Conservation (phyloP, 2,113 vertebrate species). For the Picathartes gymnocephalus region DNA sequence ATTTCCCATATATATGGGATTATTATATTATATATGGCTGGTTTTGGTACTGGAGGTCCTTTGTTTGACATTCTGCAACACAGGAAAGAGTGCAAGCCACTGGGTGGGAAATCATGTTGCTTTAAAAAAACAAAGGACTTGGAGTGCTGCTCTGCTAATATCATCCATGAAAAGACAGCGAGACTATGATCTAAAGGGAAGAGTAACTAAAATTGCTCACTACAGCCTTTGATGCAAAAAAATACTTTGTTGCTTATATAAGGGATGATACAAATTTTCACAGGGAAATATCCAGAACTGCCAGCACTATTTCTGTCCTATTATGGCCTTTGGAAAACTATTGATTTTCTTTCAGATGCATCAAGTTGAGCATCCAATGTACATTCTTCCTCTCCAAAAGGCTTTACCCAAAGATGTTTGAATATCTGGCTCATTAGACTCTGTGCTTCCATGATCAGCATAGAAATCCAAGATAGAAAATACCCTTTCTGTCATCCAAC, state of each 20-base stretch:
- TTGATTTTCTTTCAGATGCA: constrained; percentile 35
- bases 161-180: constrained; percentile 14
- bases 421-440: constrained; percentile 52
- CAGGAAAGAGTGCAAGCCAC: not conserved
- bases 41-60: not conserved
- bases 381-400: constrained; percentile 32
- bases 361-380: not conserved
- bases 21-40: not conserved
- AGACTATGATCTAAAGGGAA: constrained; percentile 29
- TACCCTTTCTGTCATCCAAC: not conserved
- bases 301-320: constrained; percentile 59
- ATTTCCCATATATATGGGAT: not conserved
- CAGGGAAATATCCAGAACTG: constrained; percentile 34
- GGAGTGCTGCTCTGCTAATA: not conserved
- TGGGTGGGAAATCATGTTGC: not conserved
- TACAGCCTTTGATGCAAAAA: constrained; percentile 47
- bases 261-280: constrained; percentile 17
- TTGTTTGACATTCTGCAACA: not conserved
- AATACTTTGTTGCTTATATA: constrained; percentile 43
- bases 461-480: constrained; percentile 11
- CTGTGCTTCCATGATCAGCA: constrained; percentile 17
- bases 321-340: constrained; percentile 57
- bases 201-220: constrained; percentile 43
- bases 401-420: constrained; percentile 37
- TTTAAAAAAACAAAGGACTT: not conserved